These are phyloP conservation scores for Lordiphosa fenestrarum DNA, from an alignment of 2,888 invertebrate genomes.

Conservation along the genomic window DNA sequence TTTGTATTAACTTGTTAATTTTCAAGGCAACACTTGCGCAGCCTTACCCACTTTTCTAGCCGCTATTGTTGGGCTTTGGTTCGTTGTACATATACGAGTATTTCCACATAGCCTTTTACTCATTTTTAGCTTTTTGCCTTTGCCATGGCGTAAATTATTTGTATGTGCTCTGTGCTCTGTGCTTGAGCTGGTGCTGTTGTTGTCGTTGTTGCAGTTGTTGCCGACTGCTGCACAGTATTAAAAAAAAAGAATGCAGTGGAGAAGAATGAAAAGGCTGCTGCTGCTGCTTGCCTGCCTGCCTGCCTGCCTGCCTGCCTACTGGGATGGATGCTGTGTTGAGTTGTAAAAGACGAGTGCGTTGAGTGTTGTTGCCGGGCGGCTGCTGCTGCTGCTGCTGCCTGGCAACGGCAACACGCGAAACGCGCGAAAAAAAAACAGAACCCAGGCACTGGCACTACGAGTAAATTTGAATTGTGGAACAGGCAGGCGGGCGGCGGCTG, in stretches of 20 bases:
- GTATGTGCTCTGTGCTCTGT: conserved; percentile 48
- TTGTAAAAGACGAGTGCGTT: conserved; percentile 57
- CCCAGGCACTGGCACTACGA: conserved; percentile 1
- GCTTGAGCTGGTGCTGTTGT: conserved; percentile 44
- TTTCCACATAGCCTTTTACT: conserved; percentile 47
- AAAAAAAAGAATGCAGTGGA: conserved; percentile 35
- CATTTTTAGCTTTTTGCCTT: conserved; percentile 71
- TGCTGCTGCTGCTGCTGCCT: conserved; percentile 34
- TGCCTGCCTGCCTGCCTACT: conserved; percentile 7
- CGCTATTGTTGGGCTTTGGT: conserved; percentile 40
- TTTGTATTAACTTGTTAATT: no score
- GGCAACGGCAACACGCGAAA: conserved; percentile 42
- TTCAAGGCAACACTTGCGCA: background rate
- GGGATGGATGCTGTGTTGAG: conserved; percentile 38
- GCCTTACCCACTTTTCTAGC: conserved; percentile 6
- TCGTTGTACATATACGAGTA: conserved; percentile 21
- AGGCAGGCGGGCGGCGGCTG: conserved; percentile 16
- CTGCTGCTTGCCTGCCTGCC: conserved; percentile 22
- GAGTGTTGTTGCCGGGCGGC: conserved; percentile 16
- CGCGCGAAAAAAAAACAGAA: conserved; percentile 28
- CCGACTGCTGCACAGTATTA: conserved; percentile 37
- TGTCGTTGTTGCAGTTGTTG: conserved; percentile 39
- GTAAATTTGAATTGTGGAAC: conserved; percentile 9
- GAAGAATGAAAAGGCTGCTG: conserved; percentile 62
- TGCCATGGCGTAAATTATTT: conserved; percentile 71